phyloP scores from a whole-genome alignment of 2,888 invertebrate species.

The Ichneumoninae sp. region DNA sequence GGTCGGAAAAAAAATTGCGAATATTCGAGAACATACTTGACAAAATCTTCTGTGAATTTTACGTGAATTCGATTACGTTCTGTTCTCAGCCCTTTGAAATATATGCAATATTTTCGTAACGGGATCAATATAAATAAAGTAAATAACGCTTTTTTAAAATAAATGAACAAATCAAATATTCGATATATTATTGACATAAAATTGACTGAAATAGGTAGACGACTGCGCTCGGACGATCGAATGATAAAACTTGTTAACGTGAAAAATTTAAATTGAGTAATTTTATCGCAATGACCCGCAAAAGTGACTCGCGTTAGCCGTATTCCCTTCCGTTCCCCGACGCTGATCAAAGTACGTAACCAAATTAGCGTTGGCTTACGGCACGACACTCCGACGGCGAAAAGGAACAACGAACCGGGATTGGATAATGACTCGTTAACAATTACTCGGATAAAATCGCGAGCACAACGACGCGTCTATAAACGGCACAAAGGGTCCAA shows the following conservation, averaged over 20 bases:
- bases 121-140: background rate
- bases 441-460: constrained; percentile 51
- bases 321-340: background rate
- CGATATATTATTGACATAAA: background rate
- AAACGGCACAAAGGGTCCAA: constrained; percentile 1
- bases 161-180: background rate
- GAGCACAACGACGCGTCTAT: constrained; percentile 23
- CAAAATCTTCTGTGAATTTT: background rate
- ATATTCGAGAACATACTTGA: background rate
- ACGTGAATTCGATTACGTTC: background rate
- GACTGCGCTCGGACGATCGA: background rate
- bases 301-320: background rate
- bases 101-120: background rate
- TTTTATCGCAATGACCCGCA: background rate
- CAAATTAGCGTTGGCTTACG: constrained; percentile 52
- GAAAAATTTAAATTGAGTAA: background rate
- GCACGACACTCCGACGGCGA: constrained; percentile 14
- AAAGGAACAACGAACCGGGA: constrained; percentile 43
- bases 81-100: background rate
- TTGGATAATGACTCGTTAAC: constrained; percentile 58
- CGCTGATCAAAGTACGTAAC: constrained; percentile 30
- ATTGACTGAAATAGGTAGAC: background rate
- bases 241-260: background rate
- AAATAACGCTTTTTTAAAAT: background rate
- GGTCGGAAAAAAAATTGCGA: background rate